A percentile compares a stretch with the other conserved stretches of the same genome.
Evolutionary conservation across 2,113 vertebrate species (phyloP).

Genomic region (Pseudorhombus dupliciocellatus): DNA sequence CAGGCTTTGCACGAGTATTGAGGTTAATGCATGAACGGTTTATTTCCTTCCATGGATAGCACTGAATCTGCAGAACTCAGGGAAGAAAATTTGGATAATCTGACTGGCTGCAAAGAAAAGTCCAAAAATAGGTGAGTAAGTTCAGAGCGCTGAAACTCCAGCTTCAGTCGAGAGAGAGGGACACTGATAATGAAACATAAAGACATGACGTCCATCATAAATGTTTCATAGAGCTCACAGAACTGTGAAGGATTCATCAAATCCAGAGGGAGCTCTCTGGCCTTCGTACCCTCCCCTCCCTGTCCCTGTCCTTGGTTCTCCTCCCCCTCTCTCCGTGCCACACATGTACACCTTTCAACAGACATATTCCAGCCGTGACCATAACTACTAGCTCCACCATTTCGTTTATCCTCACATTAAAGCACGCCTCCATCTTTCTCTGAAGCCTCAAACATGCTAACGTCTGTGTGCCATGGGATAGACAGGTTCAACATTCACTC

Average conservation of each 20-base stretch:
- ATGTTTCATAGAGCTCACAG: constrained; percentile 75
- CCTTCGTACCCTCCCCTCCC: constrained; percentile 35
- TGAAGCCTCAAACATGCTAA: neutral
- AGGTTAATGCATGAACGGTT: constrained; percentile 81
- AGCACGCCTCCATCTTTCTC: neutral
- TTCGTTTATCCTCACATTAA: neutral
- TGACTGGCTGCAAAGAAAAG: constrained; percentile 20
- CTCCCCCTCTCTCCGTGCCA: neutral
- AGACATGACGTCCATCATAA: constrained; percentile 63
- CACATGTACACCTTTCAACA: constrained; percentile 1
- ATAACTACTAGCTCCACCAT: neutral
- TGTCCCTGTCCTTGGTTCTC: constrained; percentile 25
- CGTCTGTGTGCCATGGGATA: neutral
- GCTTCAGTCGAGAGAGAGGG: constrained; percentile 21
- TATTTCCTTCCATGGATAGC: constrained; percentile 64
- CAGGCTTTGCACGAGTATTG: constrained; percentile 55
- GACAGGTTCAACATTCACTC: neutral
- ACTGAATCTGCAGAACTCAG: constrained; percentile 49
- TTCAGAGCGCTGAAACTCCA: constrained; percentile 29
- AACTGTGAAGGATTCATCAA: constrained; percentile 65
- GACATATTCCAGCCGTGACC: too few relatives aligned
- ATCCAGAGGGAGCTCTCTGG: constrained; percentile 62
- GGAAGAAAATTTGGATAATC: constrained; percentile 6
- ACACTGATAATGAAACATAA: constrained; percentile 41
- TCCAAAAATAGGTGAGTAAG: constrained; percentile 43